A percentile compares a stretch with the other conserved stretches of the same genome.
Evolutionary conservation across 2,888 invertebrate species (phyloP).

Genomic region (Idaea straminata): DNA sequence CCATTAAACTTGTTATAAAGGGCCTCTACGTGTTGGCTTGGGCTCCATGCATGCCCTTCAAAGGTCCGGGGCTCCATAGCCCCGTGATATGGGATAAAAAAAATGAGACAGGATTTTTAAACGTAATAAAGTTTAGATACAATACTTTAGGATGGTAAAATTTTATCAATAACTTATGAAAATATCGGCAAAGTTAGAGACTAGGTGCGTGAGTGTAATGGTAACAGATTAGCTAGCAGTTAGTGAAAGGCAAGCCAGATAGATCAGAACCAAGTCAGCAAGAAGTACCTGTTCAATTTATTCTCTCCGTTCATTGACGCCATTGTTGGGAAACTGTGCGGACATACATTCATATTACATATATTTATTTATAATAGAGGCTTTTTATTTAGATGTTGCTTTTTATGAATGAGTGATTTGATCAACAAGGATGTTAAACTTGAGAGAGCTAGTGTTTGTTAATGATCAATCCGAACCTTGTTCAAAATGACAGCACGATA

Average conservation of each 20-base stretch:
- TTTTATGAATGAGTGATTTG: not conserved
- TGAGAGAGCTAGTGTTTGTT: no score
- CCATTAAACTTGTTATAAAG: no score
- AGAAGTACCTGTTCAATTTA: conserved; percentile 77
- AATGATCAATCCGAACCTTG: no score
- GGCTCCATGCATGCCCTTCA: no score
- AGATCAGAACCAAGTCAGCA: conserved; percentile 81
- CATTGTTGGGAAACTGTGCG: conserved; percentile 77
- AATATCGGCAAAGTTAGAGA: not conserved
- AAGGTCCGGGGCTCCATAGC: no score
- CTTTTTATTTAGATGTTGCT: not conserved
- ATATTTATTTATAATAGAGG: conserved; percentile 7
- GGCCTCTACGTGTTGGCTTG: no score
- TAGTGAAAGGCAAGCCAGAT: conserved; percentile 49
- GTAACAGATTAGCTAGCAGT: conserved; percentile 36
- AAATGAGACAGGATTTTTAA: no score
- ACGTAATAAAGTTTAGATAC: not conserved
- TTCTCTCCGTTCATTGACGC: conserved; percentile 77
- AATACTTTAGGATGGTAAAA: conserved; percentile 16
- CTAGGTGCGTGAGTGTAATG: not conserved
- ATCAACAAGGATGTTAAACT: no score
- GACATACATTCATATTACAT: conserved; percentile 63
- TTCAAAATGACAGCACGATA: no score
- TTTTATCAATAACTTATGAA: not conserved
- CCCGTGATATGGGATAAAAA: no score